phyloP scores from a whole-genome alignment of 2,113 vertebrate genomes.

The Crotalus helleri region DNA sequence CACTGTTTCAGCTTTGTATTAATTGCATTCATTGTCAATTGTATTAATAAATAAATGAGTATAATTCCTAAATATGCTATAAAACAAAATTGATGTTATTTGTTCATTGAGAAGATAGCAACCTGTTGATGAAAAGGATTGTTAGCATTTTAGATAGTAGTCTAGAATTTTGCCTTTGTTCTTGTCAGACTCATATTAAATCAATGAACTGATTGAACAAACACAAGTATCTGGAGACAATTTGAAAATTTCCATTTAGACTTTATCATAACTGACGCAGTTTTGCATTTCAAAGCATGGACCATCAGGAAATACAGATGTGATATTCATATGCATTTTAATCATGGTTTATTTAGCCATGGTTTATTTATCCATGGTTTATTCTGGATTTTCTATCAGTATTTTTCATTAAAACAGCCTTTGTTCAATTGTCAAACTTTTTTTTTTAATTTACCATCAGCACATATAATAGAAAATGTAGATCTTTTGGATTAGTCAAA shows the following conservation, averaged over 20 bases:
- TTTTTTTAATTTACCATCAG: not conserved
- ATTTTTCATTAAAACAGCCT: not conserved
- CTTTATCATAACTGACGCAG: not conserved
- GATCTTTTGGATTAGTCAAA: not conserved
- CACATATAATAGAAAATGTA: not conserved
- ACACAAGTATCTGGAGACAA: not conserved
- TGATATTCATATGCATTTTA: not conserved
- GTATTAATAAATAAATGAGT: not conserved
- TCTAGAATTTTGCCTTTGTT: not conserved
- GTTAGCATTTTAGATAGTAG: not conserved
- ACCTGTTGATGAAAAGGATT: not conserved
- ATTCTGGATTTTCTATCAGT: not conserved
- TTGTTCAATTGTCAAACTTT: not conserved
- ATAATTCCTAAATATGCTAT: not conserved
- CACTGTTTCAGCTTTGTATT: not conserved
- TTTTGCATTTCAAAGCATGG: not conserved
- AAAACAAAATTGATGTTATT: not conserved
- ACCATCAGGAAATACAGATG: not conserved
- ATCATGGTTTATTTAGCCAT: not conserved
- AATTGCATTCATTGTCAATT: not conserved
- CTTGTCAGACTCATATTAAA: not conserved
- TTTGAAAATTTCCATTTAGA: not conserved
- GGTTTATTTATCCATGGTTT: not conserved
- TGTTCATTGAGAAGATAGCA: not conserved
- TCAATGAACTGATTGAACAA: not conserved